Evolutionary conservation across 2,888 invertebrate genomes (phyloP).

Genomic region (Oligia strigilis): DNA sequence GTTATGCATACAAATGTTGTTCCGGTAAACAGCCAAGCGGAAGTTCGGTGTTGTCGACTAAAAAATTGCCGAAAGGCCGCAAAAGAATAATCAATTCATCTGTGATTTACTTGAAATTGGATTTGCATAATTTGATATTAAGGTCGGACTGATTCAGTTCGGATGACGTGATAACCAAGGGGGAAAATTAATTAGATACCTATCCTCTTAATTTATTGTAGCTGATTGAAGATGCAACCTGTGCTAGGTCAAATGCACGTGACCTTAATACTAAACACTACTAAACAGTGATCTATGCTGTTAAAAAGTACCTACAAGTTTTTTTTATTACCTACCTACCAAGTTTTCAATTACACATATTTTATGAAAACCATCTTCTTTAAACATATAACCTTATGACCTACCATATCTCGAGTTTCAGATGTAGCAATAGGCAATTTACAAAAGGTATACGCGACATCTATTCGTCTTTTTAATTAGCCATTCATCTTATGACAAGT

Average conservation of each 20-base stretch:
- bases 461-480: slow-evolving; percentile 55
- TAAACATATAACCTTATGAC: slow-evolving; percentile 23
- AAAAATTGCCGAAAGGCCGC: slow-evolving; percentile 62
- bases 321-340: slow-evolving; percentile 22
- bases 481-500: slow-evolving; percentile 42
- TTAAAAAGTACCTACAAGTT: not conserved
- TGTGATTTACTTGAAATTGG: slow-evolving; percentile 54
- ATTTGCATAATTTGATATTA: slow-evolving; percentile 40
- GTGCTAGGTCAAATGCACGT: not conserved
- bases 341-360: slow-evolving; percentile 26
- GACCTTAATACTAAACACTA: not conserved
- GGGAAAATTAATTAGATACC: slow-evolving; percentile 8
- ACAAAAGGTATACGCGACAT: slow-evolving; percentile 37
- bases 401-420: slow-evolving; percentile 32
- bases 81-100: slow-evolving; percentile 50
- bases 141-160: slow-evolving; percentile 33
- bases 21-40: slow-evolving; percentile 65
- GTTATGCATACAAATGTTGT: slow-evolving; percentile 63
- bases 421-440: slow-evolving; percentile 39
- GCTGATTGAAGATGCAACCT: not conserved
- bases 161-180: slow-evolving; percentile 10
- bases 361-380: slow-evolving; percentile 44
- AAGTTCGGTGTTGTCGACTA: slow-evolving; percentile 47
- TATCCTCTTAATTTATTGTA: slow-evolving; percentile 6
- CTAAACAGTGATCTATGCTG: no score